Evolutionary conservation across 2,797 vertebrate genomes (phyloP).

Genomic region (Gambusia yucatana): DNA sequence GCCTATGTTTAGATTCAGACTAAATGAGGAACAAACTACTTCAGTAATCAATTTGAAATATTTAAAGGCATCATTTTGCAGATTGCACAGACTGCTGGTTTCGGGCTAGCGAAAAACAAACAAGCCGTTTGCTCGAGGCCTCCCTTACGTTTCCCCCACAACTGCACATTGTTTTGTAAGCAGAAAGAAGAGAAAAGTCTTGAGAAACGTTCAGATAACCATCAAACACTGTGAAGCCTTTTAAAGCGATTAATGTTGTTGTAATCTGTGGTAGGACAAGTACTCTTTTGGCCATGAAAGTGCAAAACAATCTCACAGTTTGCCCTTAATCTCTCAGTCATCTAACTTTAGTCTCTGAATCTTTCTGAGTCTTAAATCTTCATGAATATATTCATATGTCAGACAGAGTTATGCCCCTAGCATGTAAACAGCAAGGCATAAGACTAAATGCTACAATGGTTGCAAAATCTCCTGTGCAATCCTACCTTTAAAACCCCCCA

Average conservation of each 20-base stretch:
- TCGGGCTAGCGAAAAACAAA: constrained; percentile 19
- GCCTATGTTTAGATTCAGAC: constrained; percentile 9
- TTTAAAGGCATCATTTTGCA: constrained; percentile 12
- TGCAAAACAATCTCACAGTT: neutral
- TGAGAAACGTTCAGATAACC: constrained; percentile 1
- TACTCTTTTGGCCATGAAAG: neutral
- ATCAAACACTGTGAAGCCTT: constrained; percentile 1
- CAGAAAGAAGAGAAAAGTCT: neutral
- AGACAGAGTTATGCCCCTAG: neutral
- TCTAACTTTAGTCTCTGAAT: neutral
- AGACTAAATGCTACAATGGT: neutral
- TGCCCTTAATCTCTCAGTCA: neutral
- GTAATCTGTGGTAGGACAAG: neutral
- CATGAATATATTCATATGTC: neutral
- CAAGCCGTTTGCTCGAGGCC: constrained; percentile 4
- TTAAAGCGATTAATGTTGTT: neutral
- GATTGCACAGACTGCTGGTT: constrained; percentile 11
- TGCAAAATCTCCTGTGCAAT: neutral
- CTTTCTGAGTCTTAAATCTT: neutral
- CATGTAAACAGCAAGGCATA: neutral
- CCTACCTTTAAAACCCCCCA: neutral
- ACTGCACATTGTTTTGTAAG: neutral
- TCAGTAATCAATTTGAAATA: constrained; percentile 19
- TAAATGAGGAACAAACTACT: constrained; percentile 33
- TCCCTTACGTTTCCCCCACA: neutral